Base-by-base conservation (phyloP, 2,113 vertebrate species). In the Redunca redunca region DNA sequence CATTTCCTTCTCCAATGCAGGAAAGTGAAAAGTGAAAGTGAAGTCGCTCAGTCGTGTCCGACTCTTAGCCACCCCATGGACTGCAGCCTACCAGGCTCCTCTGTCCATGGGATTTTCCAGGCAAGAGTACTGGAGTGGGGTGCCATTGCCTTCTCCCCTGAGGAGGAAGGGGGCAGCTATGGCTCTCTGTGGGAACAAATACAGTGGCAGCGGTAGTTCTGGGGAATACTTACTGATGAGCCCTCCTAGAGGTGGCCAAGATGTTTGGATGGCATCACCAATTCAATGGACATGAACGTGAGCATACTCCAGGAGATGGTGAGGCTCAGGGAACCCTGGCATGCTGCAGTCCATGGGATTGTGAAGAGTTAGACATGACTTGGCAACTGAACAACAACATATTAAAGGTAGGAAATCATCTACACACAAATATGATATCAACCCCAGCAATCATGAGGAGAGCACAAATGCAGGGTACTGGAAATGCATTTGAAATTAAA, bases 11-110 rank as follows among this genome's bases (percentile, higher is more conserved):
- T 60, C 12, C 12, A 60, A 30, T 30, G 58, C 58, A 60, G 0
- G 58, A 14, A 60, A 60, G 58, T 60, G 26, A 60, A 14, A 60
- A 60, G 58, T 60, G 58, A 30, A 30, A 60, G 26, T 14, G 58
- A 30, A 60, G 26, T 30, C 10, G 0, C 58, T 30, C 12, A 30
- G 12, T 60, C 2, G 0, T 60, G 11, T 60, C 12, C 0, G 4
- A 60, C 58, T 30, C 26, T 6, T 30, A 28, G 58, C 5, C 1
- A 30, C 12, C 26, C 58, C 58, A 14, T 6, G 26, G 58, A 60
- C 58, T 60, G 58, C 58, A 60, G 58, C 58, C 2, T 2, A 14
- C 26, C 58, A 60, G 58, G 26, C 12, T 60, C 58, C 26, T 60
- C 58, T 0, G 13, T 60, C 12, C 58, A 60, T 15, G 13, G 60